Evolutionary conservation across 1,140 invertebrate genomes (phyloP), one percentile per base, ranked within the genome.

Genomic region (Bombus waltoni): DNA sequence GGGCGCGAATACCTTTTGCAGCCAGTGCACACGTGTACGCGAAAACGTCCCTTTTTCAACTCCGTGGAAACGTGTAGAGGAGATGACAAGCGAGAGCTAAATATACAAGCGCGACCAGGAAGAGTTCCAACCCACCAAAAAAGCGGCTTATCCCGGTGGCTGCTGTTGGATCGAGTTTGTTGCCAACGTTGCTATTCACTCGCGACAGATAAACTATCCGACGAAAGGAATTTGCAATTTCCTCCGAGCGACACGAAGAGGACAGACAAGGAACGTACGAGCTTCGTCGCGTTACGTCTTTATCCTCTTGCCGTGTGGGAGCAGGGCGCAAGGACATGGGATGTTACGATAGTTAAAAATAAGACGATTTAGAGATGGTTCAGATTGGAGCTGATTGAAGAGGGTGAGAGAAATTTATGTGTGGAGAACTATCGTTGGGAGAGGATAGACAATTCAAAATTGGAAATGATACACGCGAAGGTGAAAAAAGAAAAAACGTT

Each of bases 211-310:
- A 80, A 89, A 80, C 81, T 42, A 76, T 86, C 68, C 75, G 40
- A 35, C 32, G 40, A 72, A 88, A 83, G 70, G 62, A 84, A 87
- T 87, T 82, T 85, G 75, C 79, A 83, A 87, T 87, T 89, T 87
- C 71, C 83, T 87, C 44, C 28, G 42, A 66, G 32, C 44, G 71
- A 66, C 15, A 35, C 15, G 32, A 32, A n/a, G 35, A 35, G 6
- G 22, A n/a, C 5, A n/a, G 35, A 1, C 22, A 4, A 25, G 11
- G 2, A 13, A 0, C 8, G 15, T 13, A 1, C 13, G n/a, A 44
- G 42, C 25, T 44, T 73, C 3, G 32, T 35, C 1, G 9, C 22
- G 28, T 32, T 9, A 25, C 42, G n/a, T 65, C 42, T 78, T 65
- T n/a, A 44, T 78, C 57, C 38, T 32, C 6, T 13, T 35, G 3